Percentiles rank a stretch among this genome's conserved stretches.
Conservation (phyloP, 2,113 vertebrate genomes). For the Cranoglanis bouderius region DNA sequence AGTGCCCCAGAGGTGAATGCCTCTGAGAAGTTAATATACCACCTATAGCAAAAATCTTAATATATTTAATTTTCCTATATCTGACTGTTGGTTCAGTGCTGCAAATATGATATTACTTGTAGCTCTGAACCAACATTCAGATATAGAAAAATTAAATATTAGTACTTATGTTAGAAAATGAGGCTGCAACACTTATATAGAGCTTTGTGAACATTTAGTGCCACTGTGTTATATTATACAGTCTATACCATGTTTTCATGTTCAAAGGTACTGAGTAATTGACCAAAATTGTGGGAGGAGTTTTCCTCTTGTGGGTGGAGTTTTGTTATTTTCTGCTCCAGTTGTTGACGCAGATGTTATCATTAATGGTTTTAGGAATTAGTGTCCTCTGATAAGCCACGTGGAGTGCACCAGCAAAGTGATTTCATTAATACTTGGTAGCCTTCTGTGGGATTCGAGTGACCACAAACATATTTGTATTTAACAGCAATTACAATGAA, state of each 20-base stretch:
- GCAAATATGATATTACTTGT: background rate
- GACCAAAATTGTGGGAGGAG: background rate
- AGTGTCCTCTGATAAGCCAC: background rate
- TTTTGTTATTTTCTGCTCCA: background rate
- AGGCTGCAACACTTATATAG: no score
- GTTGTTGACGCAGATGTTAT: background rate
- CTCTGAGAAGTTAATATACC: background rate
- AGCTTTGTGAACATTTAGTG: no score
- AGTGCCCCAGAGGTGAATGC: background rate
- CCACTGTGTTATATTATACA: no score
- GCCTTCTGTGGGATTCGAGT: no score
- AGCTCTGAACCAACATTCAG: no score
- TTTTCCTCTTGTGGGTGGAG: background rate
- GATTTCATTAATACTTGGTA: background rate
- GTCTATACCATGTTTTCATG: no score
- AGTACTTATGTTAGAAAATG: no score
- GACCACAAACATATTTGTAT: background rate
- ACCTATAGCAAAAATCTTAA: background rate
- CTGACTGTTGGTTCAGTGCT: background rate
- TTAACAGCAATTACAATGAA: background rate
- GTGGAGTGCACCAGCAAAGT: background rate
- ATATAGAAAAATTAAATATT: no score
- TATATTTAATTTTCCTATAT: background rate
- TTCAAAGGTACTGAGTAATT: no score
- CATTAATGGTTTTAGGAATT: background rate